Evolutionary conservation across 2,113 vertebrate species (phyloP).

Genomic region (Podilymbus podiceps): DNA sequence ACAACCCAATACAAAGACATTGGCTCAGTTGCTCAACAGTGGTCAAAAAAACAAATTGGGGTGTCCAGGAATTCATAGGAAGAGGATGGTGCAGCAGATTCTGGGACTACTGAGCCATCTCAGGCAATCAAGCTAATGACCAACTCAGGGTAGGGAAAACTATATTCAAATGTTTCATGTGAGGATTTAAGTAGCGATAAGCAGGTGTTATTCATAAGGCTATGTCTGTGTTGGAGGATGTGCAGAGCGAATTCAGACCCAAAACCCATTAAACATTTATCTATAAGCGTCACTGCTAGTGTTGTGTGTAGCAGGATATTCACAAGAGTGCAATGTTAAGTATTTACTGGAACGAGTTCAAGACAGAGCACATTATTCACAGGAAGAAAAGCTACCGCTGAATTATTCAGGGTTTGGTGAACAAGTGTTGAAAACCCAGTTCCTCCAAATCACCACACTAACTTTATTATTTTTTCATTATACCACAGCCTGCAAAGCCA

Average conservation of each 20-base stretch:
- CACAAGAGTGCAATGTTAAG: background rate
- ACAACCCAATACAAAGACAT: no score
- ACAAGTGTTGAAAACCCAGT: background rate
- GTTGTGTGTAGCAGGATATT: background rate
- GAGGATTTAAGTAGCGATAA: background rate
- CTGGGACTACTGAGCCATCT: background rate
- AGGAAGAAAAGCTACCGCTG: background rate
- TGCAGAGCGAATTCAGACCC: background rate
- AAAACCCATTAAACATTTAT: background rate
- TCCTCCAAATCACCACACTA: background rate
- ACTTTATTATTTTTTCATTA: background rate
- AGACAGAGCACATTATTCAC: background rate
- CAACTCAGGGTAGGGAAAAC: background rate
- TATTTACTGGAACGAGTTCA: background rate
- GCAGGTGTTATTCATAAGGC: background rate
- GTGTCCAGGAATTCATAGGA: background rate
- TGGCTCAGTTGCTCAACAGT: background rate
- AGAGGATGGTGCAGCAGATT: background rate
- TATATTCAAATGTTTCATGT: background rate
- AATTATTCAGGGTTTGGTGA: constrained; percentile 31
- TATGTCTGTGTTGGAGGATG: background rate
- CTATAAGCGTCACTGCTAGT: background rate
- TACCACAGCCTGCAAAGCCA: background rate
- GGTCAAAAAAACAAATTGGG: background rate
- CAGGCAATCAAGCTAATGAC: background rate